Evolutionary conservation across 2,888 invertebrate genomes (phyloP).

Genomic region (Dryocosmus kuriphilus): DNA sequence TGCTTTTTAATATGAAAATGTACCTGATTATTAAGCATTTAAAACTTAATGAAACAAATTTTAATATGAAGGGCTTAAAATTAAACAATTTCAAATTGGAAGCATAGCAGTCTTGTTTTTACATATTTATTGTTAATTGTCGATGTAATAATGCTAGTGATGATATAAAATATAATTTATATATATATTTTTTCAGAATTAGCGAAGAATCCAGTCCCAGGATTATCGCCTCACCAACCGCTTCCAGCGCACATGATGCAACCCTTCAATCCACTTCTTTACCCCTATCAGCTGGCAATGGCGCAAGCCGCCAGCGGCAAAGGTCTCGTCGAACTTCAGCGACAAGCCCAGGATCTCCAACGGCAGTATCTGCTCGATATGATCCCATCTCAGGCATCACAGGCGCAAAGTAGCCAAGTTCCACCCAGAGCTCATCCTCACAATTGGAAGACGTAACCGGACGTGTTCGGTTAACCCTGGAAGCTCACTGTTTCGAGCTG

Average conservation of each 20-base stretch:
- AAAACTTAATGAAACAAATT: too few species aligned
- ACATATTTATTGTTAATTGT: too few species aligned
- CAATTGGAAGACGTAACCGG: slow-evolving; percentile 83
- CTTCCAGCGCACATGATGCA: slow-evolving; percentile 90
- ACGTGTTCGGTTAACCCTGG: slow-evolving; percentile 59
- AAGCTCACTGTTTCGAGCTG: slow-evolving; percentile 54
- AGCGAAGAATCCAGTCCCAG: slow-evolving; percentile 74
- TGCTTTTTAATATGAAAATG: too few species aligned
- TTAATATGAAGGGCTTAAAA: too few species aligned
- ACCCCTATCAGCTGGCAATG: slow-evolving; percentile 93
- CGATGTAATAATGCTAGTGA: background rate
- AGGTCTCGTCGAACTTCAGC: slow-evolving; percentile 87
- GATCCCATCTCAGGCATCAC: slow-evolving; percentile 85
- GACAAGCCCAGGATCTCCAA: slow-evolving; percentile 91
- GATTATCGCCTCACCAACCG: slow-evolving; percentile 80
- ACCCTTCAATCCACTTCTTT: slow-evolving; percentile 91
- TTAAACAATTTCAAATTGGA: too few species aligned
- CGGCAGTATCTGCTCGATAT: slow-evolving; percentile 97
- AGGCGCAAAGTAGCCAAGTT: slow-evolving; percentile 77
- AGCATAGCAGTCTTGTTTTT: too few species aligned
- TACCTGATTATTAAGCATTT: too few species aligned
- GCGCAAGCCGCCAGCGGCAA: slow-evolving; percentile 84
- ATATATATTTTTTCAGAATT: slow-evolving; percentile 64
- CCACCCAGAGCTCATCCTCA: slow-evolving; percentile 77
- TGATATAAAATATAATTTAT: background rate